These are phyloP conservation scores for Cetonia aurata DNA, from an alignment of 2,888 invertebrate species.

Conservation along the genomic window DNA sequence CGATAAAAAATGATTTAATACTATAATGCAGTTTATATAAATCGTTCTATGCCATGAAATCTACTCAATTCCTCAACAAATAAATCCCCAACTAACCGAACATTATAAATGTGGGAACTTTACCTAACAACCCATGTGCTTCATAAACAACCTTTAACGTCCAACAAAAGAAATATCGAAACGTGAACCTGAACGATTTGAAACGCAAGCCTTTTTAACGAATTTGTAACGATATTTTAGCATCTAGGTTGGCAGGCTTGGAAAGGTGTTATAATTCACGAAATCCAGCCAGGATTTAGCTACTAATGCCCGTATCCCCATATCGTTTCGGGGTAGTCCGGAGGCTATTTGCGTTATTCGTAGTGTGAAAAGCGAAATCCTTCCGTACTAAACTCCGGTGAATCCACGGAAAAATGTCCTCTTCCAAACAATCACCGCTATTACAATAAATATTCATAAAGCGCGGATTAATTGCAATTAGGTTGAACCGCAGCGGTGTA, in stretches of 20 bases:
- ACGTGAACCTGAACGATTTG: no score
- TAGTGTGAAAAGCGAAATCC: neutral
- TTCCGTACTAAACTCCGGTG: neutral
- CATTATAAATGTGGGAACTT: constrained; percentile 22
- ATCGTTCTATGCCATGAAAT: constrained; percentile 11
- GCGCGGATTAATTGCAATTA: constrained; percentile 54
- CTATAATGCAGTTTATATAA: constrained; percentile 2
- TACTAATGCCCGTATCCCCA: constrained; percentile 10
- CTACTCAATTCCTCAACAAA: neutral
- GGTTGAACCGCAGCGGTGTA: constrained; percentile 52
- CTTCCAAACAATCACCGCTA: constrained; percentile 45
- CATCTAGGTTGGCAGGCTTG: no score
- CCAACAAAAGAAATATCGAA: no score
- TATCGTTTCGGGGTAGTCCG: constrained; percentile 3
- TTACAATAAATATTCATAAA: constrained; percentile 55
- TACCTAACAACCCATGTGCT: neutral
- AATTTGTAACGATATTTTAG: no score
- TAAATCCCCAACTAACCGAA: neutral
- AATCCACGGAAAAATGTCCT: constrained; percentile 35
- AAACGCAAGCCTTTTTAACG: no score
- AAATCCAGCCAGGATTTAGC: constrained; percentile 8
- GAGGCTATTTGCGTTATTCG: constrained; percentile 11
- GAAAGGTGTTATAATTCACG: constrained; percentile 17
- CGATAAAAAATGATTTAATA: constrained; percentile 5
- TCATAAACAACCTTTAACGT: no score